Conservation (phyloP, 2,797 vertebrate genomes). For the Percopsis omiscomaycus region DNA sequence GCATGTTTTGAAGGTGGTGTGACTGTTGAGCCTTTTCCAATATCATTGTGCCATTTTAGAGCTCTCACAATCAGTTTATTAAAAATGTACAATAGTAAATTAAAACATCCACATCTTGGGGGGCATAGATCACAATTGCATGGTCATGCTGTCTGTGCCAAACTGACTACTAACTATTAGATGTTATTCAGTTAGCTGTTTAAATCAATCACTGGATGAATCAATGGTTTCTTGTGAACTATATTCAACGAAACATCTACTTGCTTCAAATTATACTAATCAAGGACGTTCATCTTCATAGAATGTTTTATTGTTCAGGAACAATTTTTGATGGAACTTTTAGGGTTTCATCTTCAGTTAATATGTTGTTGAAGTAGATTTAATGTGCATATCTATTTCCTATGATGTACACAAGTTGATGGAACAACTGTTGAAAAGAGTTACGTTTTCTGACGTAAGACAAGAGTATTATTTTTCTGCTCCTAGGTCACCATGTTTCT, state of each 20-base stretch:
- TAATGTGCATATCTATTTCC: slow-evolving; percentile 12
- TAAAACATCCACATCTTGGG: slow-evolving; percentile 3
- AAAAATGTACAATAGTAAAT: slow-evolving; percentile 2
- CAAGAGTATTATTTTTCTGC: slow-evolving; percentile 3
- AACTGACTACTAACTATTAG: slow-evolving; percentile 16
- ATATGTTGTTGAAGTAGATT: neutral
- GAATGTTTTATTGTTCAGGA: slow-evolving; percentile 1
- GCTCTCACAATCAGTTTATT: neutral
- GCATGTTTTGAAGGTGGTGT: slow-evolving; percentile 22
- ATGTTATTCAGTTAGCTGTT: slow-evolving; percentile 3
- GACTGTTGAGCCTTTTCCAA: slow-evolving; percentile 9
- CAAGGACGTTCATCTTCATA: neutral
- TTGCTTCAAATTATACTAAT: slow-evolving; percentile 2
- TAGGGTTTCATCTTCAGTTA: neutral
- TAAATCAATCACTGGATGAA: slow-evolving; percentile 6
- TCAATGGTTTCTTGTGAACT: slow-evolving; percentile 4
- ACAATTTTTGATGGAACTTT: neutral
- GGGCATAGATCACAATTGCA: neutral
- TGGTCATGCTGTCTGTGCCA: slow-evolving; percentile 50
- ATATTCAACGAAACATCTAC: neutral
- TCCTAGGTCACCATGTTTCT: slow-evolving; percentile 40
- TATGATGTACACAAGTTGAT: slow-evolving; percentile 17
- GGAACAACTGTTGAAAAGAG: slow-evolving; percentile 8
- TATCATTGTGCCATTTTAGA: slow-evolving; percentile 19
- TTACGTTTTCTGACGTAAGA: neutral